Conservation (phyloP, 2,797 vertebrate species). For the Epinephelus malabaricus region DNA sequence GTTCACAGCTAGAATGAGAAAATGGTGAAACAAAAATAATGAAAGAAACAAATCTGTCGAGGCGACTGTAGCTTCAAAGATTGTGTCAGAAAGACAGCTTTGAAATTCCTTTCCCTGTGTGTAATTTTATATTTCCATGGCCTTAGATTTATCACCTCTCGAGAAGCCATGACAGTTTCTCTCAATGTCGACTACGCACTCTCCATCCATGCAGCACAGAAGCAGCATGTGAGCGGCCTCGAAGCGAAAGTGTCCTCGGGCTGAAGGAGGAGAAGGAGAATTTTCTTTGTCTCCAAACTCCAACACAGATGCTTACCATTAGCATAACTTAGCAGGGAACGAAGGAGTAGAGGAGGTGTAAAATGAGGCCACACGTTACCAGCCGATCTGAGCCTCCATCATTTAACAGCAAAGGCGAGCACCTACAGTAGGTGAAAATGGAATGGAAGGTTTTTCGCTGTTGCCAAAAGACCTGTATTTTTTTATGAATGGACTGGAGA, state of each 20-base stretch:
- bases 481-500: constrained; percentile 80
- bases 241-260: constrained; percentile 73
- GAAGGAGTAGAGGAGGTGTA: constrained; percentile 81
- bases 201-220: constrained; percentile 52
- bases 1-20: neutral
- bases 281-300: constrained; percentile 82
- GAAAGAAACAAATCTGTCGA: neutral
- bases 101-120: neutral
- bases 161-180: constrained; percentile 18
- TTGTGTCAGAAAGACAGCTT: neutral
- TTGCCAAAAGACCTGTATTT: constrained; percentile 81
- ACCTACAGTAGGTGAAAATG: constrained; percentile 85
- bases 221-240: constrained; percentile 70
- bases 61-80: neutral
- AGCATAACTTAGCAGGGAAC: constrained; percentile 85
- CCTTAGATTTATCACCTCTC: constrained; percentile 39
- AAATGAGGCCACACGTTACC: constrained; percentile 83
- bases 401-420: constrained; percentile 79
- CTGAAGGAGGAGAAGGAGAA: constrained; percentile 74
- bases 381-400: constrained; percentile 70
- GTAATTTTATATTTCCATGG: constrained; percentile 3
- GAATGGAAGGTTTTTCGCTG: constrained; percentile 76
- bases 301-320: constrained; percentile 83
- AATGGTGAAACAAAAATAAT: neutral
- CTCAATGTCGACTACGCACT: constrained; percentile 65